Base-by-base conservation (phyloP, 2,888 invertebrate species). In the Drosophila quinaria region DNA sequence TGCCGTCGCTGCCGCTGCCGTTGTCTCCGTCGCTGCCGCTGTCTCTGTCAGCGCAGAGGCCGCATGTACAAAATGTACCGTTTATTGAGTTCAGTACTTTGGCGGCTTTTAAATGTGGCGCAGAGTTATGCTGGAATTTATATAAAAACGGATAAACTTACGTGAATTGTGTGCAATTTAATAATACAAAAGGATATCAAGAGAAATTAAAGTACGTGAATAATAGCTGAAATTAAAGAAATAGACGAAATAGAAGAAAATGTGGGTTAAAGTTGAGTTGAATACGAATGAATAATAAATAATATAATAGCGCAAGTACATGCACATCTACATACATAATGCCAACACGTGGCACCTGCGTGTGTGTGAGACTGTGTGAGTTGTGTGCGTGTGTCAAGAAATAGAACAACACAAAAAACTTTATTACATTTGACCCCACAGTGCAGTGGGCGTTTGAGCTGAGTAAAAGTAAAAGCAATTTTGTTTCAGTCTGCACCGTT, bases 391-490 rank as follows among this genome's bases (percentile, higher is more conserved):
- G 78, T 49, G 69, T 52, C 47, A 69, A 63, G 68, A 69, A 70
- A 50, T 59, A 35, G 72, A 56, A 29, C 62, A 44, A 56, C 52
- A 63, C 37, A 73, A 61, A 58, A 59, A 78, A 76, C 51, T 61
- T 76, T 70, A 78, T 76, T 78, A 70, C 55, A 51, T 59, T 78
- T 58, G 60, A 33, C 47, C 61, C 56, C n/a, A 46, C 46, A 25
- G 6, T 55, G 42, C 37, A 41, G 49, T 50, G 69, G 64, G 78
- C 35, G 78, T 64, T 33, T 29, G 59, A 60, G 42, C 49, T 49
- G 39, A 65, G 68, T 71, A 71, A 67, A 74, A 77, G 70, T 77
- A 79, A 79, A 64, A 71, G 79, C 71, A 74, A 78, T 79, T 78
- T 71, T 39, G 58, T 22, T 47, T 65, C 39, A 62, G 52, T 65